Evolutionary conservation across 2,888 invertebrate species (phyloP).

Genomic region (Sycophila texana): DNA sequence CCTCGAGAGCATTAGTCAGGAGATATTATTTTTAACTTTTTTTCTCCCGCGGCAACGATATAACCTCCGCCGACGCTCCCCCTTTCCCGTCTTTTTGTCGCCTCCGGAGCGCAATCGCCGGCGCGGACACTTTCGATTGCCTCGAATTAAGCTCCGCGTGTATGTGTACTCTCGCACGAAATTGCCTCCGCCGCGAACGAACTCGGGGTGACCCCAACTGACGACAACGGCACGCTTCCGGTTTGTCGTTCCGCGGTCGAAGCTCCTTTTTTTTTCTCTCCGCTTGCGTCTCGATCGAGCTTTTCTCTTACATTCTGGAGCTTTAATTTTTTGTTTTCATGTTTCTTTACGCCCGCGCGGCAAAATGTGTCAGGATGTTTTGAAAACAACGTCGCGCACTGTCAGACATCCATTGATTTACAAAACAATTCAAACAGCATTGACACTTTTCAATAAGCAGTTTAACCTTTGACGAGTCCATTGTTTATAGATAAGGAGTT

Average conservation of each 20-base stretch:
- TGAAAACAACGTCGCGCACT: slow-evolving; percentile 11
- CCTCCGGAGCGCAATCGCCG: neutral
- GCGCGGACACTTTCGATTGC: slow-evolving; percentile 31
- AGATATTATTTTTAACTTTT: slow-evolving; percentile 36
- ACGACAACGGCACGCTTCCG: slow-evolving; percentile 54
- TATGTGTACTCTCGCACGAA: slow-evolving; percentile 11
- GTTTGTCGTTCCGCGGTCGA: slow-evolving; percentile 23
- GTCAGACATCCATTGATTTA: neutral
- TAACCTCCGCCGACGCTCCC: neutral
- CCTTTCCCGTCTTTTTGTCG: slow-evolving; percentile 9
- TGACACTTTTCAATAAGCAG: neutral
- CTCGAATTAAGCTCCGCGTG: slow-evolving; percentile 44
- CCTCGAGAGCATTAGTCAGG: slow-evolving; percentile 15
- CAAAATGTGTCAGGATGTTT: slow-evolving; percentile 17
- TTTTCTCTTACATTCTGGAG: neutral
- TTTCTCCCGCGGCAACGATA: neutral
- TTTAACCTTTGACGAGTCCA: neutral
- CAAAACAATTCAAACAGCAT: neutral
- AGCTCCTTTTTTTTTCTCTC: neutral
- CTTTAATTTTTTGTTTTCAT: neutral
- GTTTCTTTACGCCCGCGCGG: neutral
- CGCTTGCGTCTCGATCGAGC: neutral
- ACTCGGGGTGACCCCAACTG: slow-evolving; percentile 44
- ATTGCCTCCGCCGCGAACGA: slow-evolving; percentile 43
- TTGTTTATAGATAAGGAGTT: slow-evolving; percentile 1